A percentile compares a stretch with the other conserved stretches of the same genome.
Conservation (phyloP, 2,888 invertebrate genomes). For the Hyppa rectilinea region DNA sequence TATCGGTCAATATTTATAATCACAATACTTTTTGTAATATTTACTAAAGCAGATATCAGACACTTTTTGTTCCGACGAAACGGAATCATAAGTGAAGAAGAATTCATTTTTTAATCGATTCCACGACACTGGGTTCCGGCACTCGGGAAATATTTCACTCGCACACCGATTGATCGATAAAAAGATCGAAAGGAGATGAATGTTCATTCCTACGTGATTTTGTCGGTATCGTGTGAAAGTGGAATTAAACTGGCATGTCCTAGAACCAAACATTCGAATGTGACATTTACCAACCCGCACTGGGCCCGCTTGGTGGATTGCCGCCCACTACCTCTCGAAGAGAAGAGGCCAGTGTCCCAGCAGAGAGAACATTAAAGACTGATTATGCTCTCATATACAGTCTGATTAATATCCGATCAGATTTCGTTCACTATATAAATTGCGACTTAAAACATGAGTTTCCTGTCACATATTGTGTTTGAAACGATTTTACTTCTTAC, state of each 20-base stretch:
- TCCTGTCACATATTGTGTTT: background rate
- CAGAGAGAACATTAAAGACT: too few relatives aligned
- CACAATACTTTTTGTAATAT: background rate
- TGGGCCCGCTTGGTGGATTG: too few relatives aligned
- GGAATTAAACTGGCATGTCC: too few relatives aligned
- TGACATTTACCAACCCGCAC: too few relatives aligned
- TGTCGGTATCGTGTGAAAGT: background rate
- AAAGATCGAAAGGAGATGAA: background rate
- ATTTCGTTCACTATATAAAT: background rate
- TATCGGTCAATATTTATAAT: conserved; percentile 28
- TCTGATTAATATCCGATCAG: background rate
- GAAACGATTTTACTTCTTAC: background rate
- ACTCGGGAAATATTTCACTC: background rate
- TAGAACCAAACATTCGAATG: too few relatives aligned
- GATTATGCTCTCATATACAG: background rate
- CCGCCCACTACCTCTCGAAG: too few relatives aligned
- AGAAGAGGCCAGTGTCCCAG: too few relatives aligned
- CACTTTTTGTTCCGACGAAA: background rate
- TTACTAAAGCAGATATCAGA: background rate
- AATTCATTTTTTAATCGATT: background rate
- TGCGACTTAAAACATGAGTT: background rate
- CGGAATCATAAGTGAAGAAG: background rate
- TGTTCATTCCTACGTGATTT: background rate
- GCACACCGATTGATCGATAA: background rate
- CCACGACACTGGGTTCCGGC: background rate